A percentile compares a stretch with the other conserved stretches of the same genome.
These are phyloP conservation scores for Acronicta psi DNA, from an alignment of 2,888 invertebrate species.

Conservation along the genomic window DNA sequence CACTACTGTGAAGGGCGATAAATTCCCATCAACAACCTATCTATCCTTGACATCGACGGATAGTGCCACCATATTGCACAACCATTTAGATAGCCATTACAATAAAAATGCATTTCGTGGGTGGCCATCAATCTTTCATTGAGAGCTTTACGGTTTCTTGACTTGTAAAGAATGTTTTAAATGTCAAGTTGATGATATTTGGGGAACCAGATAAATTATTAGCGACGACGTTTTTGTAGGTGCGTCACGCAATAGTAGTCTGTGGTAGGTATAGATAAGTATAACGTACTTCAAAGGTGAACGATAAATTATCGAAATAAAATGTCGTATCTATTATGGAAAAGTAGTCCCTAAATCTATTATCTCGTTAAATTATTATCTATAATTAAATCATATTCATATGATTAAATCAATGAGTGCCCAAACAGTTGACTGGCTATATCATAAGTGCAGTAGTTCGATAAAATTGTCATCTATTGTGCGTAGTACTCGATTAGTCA, in stretches of 20 bases:
- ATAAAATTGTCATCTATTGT: constrained; percentile 72
- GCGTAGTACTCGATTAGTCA: constrained; percentile 79
- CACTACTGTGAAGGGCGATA: constrained; percentile 73
- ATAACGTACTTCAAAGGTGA: not conserved
- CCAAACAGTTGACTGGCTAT: constrained; percentile 54
- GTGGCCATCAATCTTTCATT: constrained; percentile 74
- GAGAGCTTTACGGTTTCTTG: constrained; percentile 61
- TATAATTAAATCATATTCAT: constrained; percentile 14
- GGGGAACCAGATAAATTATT: constrained; percentile 39
- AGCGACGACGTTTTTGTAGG: constrained; percentile 36
- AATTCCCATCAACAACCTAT: constrained; percentile 82
- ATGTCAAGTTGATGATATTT: constrained; percentile 59
- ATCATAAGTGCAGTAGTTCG: constrained; percentile 58
- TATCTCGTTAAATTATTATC: not conserved
- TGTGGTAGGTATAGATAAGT: too few relatives aligned
- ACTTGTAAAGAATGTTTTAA: constrained; percentile 63
- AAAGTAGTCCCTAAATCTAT: not conserved
- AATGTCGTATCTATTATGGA: not conserved
- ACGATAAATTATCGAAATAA: not conserved
- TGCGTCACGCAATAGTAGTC: constrained; percentile 8
- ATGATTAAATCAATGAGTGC: constrained; percentile 38
- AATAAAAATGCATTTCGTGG: constrained; percentile 84
- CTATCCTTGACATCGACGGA: constrained; percentile 83
- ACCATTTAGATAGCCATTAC: constrained; percentile 83
- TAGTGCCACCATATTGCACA: constrained; percentile 81